Conservation (phyloP, 2,888 invertebrate species). For the Poecilobothrus nobilitatus region DNA sequence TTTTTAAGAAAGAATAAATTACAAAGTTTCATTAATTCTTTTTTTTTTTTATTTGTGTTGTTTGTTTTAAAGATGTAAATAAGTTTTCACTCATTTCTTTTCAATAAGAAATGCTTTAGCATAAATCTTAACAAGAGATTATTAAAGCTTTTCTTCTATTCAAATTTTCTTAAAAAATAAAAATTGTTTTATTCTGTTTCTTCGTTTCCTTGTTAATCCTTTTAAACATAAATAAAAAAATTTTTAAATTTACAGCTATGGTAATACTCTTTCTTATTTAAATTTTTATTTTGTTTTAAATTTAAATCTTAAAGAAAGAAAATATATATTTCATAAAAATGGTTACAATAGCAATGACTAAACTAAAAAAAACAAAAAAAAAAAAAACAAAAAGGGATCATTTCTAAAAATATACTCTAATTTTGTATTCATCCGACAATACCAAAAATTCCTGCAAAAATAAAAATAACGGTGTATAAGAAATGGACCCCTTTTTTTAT, state of each 20-base stretch:
- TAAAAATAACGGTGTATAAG: neutral
- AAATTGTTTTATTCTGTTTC: too few relatives aligned
- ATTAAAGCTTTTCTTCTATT: too few relatives aligned
- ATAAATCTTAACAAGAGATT: too few relatives aligned
- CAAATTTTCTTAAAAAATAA: too few relatives aligned
- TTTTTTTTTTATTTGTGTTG: too few relatives aligned
- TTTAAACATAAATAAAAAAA: neutral
- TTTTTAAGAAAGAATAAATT: too few relatives aligned
- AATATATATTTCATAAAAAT: neutral
- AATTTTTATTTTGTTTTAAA: neutral
- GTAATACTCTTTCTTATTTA: neutral
- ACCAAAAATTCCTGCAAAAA: neutral
- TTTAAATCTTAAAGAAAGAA: neutral
- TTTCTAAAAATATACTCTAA: constrained; percentile 1
- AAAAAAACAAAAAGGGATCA: neutral
- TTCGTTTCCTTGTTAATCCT: neutral
- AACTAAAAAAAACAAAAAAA: neutral
- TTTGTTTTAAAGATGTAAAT: too few relatives aligned
- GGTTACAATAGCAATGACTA: neutral
- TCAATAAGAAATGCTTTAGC: too few relatives aligned
- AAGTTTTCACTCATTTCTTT: too few relatives aligned
- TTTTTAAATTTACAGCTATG: neutral
- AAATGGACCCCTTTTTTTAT: neutral
- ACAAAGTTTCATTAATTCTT: too few relatives aligned
- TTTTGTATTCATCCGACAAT: neutral